These are phyloP conservation scores for Cartodere bifasciata DNA, from an alignment of 2,888 invertebrate genomes.

Conservation along the genomic window DNA sequence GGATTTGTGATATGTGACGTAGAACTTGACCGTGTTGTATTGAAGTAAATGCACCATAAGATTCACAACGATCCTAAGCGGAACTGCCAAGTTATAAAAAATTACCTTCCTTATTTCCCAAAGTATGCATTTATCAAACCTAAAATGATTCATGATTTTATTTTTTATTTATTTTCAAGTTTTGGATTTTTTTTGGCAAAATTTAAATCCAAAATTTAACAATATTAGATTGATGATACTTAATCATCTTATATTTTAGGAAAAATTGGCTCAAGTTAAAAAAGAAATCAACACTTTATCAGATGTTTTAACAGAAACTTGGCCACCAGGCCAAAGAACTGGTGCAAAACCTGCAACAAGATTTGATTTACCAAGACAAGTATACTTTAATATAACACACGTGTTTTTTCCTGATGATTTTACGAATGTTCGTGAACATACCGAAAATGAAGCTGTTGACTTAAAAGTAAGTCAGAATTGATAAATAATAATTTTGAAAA, in stretches of 20 bases:
- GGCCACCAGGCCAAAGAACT: slow-evolving; percentile 64
- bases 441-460: slow-evolving; percentile 54
- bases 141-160: too few relatives aligned
- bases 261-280: slow-evolving; percentile 22
- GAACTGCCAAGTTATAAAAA: too few relatives aligned
- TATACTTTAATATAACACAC: slow-evolving; percentile 74
- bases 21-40: too few relatives aligned
- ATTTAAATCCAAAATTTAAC: not conserved
- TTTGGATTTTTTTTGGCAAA: too few relatives aligned
- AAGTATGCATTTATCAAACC: too few relatives aligned
- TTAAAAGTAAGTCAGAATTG: slow-evolving; percentile 38
- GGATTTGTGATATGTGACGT: too few relatives aligned
- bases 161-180: too few relatives aligned
- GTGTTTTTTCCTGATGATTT: slow-evolving; percentile 72
- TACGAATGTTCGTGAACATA: slow-evolving; percentile 51
- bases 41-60: too few relatives aligned
- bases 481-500: not conserved
- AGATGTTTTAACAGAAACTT: slow-evolving; percentile 33
- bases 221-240: too few relatives aligned
- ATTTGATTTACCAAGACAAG: slow-evolving; percentile 78
- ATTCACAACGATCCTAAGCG: too few relatives aligned
- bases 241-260: slow-evolving; percentile 24
- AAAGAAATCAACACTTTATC: slow-evolving; percentile 23
- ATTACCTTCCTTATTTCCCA: too few relatives aligned
- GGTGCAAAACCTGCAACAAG: slow-evolving; percentile 56